Evolutionary conservation across 2,888 invertebrate species (phyloP), one percentile per base, ranked within the genome.

Genomic region (Yponomeuta plumbellus): DNA sequence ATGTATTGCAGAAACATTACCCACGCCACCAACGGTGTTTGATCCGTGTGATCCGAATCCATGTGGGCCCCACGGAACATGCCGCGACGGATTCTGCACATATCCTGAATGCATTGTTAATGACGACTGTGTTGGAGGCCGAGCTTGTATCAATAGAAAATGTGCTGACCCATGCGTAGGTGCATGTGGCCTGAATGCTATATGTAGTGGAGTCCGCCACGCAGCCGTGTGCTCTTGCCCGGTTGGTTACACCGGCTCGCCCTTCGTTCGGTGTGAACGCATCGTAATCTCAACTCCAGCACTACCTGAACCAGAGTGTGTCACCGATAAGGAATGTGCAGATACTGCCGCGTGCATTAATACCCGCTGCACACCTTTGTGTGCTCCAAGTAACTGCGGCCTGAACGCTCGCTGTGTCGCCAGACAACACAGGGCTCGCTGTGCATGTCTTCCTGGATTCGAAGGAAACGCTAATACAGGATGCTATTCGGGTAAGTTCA

Each of bases 31-130:
- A 66, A 59, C 22, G 34, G 74, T 75, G 13, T 84, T 83, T 71
- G 94, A 94, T 76, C 94, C 94, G 4, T 96, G 95, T 77, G 92
- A 93, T 71, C 95, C 95, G 34, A 94, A 94, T 65, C 95, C 95
- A 4, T 96, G 95, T 77, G 95, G 94, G 66, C 92, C 94, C 67
- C 94, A 94, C 77, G 94, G 95, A 56, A 88, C 93, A 64, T 95
- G 95, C 73, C 92, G 93, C 63, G 92, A 92, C 67, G 93, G 94
- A 22, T 87, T 91, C 68, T 95, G 95, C 74, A 91, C 92, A 10
- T 97, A 96, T 81, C 97, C 97, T 0, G 97, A 97, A 83, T 97
- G 97, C 81, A 92, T 97, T 10, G 94, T 96, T 70, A 97, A 97
- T 77, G 95, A 95, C 69, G 97, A 97, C 72, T 98, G 97, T 81